phyloP scores from a whole-genome alignment of 2,888 invertebrate genomes.

The Unio pictorum region DNA sequence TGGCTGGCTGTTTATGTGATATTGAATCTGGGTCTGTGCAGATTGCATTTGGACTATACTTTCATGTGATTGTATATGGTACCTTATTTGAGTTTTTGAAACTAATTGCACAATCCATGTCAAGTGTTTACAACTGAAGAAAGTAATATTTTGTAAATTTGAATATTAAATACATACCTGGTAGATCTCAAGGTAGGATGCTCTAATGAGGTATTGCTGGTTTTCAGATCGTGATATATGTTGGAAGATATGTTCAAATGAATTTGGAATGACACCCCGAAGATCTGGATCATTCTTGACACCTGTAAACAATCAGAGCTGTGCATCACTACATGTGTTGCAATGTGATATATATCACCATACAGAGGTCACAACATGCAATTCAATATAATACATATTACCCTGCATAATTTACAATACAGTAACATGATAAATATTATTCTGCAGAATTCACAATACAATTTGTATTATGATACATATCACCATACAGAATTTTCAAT shows the following conservation, averaged over 20 bases:
- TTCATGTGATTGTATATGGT: no score
- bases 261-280: constrained; percentile 92
- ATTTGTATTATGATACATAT: neutral
- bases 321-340: neutral
- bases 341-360: neutral
- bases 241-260: constrained; percentile 97
- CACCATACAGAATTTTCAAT: neutral
- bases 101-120: neutral
- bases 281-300: constrained; percentile 78
- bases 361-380: neutral
- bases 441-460: neutral
- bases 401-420: no score
- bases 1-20: no score
- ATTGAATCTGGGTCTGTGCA: no score
- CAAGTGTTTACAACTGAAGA: neutral
- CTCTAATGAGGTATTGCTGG: constrained; percentile 94
- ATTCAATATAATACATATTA: neutral
- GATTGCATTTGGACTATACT: no score
- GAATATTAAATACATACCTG: constrained; percentile 79
- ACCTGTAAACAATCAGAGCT: constrained; percentile 72
- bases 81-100: no score
- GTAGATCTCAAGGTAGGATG: constrained; percentile 97
- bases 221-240: constrained; percentile 93
- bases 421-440: no score
- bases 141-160: neutral